phyloP scores from a whole-genome alignment of 2,113 vertebrate genomes.

The Tragelaphus strepsiceros region DNA sequence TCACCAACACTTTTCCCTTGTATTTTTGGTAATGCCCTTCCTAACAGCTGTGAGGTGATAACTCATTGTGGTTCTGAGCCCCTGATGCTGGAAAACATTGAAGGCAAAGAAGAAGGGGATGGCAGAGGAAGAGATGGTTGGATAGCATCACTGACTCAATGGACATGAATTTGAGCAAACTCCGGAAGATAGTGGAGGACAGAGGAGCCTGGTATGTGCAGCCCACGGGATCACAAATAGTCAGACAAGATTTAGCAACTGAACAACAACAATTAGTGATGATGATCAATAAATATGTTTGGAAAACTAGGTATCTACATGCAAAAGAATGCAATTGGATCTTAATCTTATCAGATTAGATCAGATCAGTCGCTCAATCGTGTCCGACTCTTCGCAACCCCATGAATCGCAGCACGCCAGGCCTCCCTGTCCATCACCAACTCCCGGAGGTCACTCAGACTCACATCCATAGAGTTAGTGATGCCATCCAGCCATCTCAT shows the following conservation, averaged over 20 bases:
- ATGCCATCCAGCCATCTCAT: too few species aligned
- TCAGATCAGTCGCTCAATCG: too few species aligned
- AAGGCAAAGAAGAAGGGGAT: neutral
- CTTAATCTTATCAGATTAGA: neutral
- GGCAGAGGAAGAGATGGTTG: neutral
- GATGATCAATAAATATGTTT: neutral
- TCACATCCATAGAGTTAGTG: too few species aligned
- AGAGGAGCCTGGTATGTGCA: neutral
- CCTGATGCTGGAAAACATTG: neutral
- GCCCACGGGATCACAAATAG: neutral
- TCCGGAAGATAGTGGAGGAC: neutral
- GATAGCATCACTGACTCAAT: neutral
- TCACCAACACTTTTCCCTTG: neutral
- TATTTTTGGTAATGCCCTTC: neutral
- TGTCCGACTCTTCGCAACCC: too few species aligned
- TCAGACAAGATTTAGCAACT: neutral
- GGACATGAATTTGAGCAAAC: neutral
- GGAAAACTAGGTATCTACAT: neutral
- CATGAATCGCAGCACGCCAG: too few species aligned
- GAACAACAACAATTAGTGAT: neutral
- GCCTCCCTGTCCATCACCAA: too few species aligned
- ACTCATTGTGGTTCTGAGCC: neutral
- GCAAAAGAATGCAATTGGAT: neutral
- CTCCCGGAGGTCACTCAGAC: too few species aligned
- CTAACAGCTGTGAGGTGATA: neutral